Conservation (phyloP, 2,797 vertebrate genomes). For the Sebastes matsubarae region DNA sequence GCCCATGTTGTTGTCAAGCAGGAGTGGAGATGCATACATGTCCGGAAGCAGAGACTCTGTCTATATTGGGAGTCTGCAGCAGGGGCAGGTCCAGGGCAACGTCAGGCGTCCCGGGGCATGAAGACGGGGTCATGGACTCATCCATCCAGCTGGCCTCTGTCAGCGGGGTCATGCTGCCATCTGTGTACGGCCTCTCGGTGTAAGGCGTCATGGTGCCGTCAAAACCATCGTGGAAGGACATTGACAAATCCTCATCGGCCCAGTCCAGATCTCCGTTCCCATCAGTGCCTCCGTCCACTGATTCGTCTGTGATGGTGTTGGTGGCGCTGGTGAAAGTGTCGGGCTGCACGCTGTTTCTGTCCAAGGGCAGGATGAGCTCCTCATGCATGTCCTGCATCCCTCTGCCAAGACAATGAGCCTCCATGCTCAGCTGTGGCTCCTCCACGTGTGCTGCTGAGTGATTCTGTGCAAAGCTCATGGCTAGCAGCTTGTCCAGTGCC, state of each 20-base stretch:
- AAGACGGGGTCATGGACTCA: constrained; percentile 80
- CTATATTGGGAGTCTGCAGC: constrained; percentile 77
- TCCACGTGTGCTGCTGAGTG: not conserved
- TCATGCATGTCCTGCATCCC: constrained; percentile 74
- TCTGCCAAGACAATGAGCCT: constrained; percentile 20
- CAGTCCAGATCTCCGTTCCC: constrained; percentile 80
- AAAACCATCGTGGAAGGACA: constrained; percentile 75
- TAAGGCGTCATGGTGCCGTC: constrained; percentile 82
- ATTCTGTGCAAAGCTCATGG: constrained; percentile 75
- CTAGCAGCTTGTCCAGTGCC: constrained; percentile 80
- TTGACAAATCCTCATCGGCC: constrained; percentile 82
- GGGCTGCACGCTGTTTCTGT: constrained; percentile 81
- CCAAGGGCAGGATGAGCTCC: constrained; percentile 77
- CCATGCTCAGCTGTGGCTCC: constrained; percentile 23
- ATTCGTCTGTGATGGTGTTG: constrained; percentile 71
- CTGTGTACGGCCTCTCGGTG: constrained; percentile 80
- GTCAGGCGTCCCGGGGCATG: constrained; percentile 77
- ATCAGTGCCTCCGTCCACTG: constrained; percentile 59
- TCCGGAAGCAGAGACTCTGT: constrained; percentile 93
- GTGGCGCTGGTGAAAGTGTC: constrained; percentile 76
- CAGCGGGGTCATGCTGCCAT: constrained; percentile 83
- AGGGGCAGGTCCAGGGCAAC: constrained; percentile 79
- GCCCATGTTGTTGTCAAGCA: constrained; percentile 10
- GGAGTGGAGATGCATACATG: constrained; percentile 86
- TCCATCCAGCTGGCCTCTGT: constrained; percentile 87